Percentiles rank a stretch among this genome's conserved stretches.
Conservation (phyloP, 2,113 vertebrate genomes). For the Sitta europaea region DNA sequence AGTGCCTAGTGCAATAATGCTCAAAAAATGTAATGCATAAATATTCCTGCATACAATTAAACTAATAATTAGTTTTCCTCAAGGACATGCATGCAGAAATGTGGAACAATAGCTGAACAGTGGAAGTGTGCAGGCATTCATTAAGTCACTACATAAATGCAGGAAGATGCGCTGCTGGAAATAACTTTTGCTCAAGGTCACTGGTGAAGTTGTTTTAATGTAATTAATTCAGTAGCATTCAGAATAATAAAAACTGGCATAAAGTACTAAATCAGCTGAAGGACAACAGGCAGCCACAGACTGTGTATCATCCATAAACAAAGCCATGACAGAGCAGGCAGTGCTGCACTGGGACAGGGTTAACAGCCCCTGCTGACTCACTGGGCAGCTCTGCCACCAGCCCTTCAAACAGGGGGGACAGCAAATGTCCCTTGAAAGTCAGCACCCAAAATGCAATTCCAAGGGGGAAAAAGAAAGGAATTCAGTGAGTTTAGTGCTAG, state of each 20-base stretch:
- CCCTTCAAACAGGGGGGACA: background rate
- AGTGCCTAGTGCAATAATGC: background rate
- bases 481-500: background rate
- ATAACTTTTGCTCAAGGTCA: slow-evolving; percentile 27
- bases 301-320: background rate
- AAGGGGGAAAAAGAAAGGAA: background rate
- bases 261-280: background rate
- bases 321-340: background rate
- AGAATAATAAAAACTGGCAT: background rate
- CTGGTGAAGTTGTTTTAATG: background rate
- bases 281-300: background rate
- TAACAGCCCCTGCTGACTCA: background rate
- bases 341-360: background rate
- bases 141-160: background rate
- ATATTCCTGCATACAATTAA: background rate
- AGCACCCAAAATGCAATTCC: background rate
- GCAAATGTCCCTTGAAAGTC: background rate
- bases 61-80: background rate
- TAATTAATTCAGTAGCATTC: background rate
- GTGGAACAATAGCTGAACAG: background rate
- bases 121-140: background rate
- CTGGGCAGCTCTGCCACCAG: background rate
- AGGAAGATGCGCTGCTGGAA: background rate
- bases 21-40: background rate
- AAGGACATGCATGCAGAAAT: background rate